phyloP scores from a whole-genome alignment of 35 echinoderm and acorn worm genomes.

The Acanthaster planci region DNA sequence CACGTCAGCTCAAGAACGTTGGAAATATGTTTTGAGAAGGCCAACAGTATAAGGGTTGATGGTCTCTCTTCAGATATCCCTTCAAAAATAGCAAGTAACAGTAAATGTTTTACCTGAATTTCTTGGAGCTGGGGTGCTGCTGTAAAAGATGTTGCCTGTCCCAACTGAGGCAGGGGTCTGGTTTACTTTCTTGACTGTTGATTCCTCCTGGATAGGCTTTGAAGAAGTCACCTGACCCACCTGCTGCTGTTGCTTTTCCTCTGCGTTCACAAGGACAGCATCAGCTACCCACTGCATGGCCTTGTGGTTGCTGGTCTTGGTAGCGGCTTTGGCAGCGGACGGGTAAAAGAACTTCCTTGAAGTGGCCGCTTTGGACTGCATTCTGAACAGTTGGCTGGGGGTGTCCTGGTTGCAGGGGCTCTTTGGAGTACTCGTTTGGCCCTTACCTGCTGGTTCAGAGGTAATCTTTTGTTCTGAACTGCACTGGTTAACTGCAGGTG shows the following conservation, averaged over 20 bases:
- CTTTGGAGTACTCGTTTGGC: too few species aligned
- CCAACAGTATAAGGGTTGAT: too few species aligned
- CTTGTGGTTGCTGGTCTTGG: neutral
- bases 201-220: neutral
- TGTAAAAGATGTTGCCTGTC: neutral
- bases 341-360: constrained; percentile 54
- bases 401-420: neutral
- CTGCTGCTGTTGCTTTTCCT: constrained; percentile 23
- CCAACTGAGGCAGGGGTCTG: neutral
- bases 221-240: neutral
- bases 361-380: constrained; percentile 4
- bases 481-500: too few species aligned
- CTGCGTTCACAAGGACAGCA: constrained; percentile 46
- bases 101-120: constrained; percentile 5
- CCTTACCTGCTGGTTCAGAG: too few species aligned
- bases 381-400: constrained; percentile 25
- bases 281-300: constrained; percentile 32
- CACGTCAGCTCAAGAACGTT: too few species aligned
- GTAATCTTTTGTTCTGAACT: too few species aligned
- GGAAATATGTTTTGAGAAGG: too few species aligned
- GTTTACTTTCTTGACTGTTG: neutral
- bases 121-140: constrained; percentile 11
- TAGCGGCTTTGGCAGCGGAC: neutral
- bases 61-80: too few species aligned
- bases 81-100: too few species aligned